A percentile compares a stretch with the other conserved stretches of the same genome.
Conservation (phyloP, 1,140 invertebrate species). For the Philopotamus ludificatus region DNA sequence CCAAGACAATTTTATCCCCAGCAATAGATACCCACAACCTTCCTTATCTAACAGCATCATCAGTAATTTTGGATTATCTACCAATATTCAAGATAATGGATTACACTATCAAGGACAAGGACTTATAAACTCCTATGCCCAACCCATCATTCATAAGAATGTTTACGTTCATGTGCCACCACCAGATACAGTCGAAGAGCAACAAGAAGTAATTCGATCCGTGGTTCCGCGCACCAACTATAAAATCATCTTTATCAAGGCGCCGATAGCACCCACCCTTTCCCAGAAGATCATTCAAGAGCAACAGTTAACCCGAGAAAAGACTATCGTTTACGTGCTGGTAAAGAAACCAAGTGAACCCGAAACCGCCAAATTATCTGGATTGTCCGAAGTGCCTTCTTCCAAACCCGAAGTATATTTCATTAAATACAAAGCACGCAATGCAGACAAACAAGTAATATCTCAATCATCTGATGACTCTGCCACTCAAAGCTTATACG, state of each 20-base stretch:
- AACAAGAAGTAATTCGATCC: constrained; percentile 57
- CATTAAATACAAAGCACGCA: constrained; percentile 83
- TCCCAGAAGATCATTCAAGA: constrained; percentile 72
- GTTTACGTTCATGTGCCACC: constrained; percentile 58
- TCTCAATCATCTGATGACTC: too few species aligned
- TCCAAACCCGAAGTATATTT: constrained; percentile 86
- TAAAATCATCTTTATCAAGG: constrained; percentile 88
- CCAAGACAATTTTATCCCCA: too few species aligned
- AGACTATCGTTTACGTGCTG: constrained; percentile 86
- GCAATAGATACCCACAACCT: too few species aligned
- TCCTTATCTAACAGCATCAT: too few species aligned
- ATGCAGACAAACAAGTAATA: too few species aligned
- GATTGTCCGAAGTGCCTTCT: constrained; percentile 72
- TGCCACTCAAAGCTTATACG: too few species aligned
- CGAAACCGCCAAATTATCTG: constrained; percentile 73
- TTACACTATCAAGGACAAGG: too few species aligned
- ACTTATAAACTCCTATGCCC: too few species aligned
- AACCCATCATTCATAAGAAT: constrained; percentile 55
- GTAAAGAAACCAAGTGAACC: constrained; percentile 82
- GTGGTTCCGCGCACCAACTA: constrained; percentile 77
- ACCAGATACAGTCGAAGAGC: constrained; percentile 62
- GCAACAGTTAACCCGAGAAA: constrained; percentile 77
- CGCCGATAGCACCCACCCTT: constrained; percentile 73
- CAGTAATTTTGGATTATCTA: too few species aligned
- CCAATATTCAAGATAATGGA: too few species aligned